phyloP scores from a whole-genome alignment of 2,113 vertebrate species.

The Accipiter cooperii region DNA sequence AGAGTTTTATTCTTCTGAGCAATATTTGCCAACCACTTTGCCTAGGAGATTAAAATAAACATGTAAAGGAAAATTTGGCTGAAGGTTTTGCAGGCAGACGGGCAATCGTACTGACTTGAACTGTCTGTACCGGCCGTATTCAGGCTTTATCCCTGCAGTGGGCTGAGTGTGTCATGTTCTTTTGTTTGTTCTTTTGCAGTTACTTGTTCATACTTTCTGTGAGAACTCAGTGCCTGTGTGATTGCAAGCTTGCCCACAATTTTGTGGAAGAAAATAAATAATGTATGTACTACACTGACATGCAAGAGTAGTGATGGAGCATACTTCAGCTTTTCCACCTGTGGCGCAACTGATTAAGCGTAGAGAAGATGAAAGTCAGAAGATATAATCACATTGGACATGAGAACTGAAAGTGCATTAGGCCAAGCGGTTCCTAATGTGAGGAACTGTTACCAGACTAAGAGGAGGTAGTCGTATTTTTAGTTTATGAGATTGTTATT shows the following conservation, averaged over 20 bases:
- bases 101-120: accelerated
- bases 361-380: neutral
- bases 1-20: neutral
- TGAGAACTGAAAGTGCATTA: neutral
- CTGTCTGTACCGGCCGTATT: neutral
- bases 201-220: neutral
- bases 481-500: neutral
- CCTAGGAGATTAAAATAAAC: neutral
- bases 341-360: neutral
- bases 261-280: neutral
- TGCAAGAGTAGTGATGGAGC: neutral
- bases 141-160: neutral
- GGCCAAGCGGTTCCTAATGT: neutral
- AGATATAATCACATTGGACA: neutral
- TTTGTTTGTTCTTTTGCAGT: neutral
- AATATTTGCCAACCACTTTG: neutral
- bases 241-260: neutral
- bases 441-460: neutral
- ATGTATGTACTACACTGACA: neutral
- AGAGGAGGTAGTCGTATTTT: neutral
- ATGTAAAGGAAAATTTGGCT: neutral
- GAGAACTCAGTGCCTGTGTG: neutral
- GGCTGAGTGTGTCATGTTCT: neutral
- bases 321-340: neutral
- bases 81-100: neutral